Percentiles rank a stretch among this genome's conserved stretches.
These are phyloP conservation scores for Cyanoramphus novaezelandiae DNA, from an alignment of 2,113 vertebrate genomes.

Conservation along the genomic window DNA sequence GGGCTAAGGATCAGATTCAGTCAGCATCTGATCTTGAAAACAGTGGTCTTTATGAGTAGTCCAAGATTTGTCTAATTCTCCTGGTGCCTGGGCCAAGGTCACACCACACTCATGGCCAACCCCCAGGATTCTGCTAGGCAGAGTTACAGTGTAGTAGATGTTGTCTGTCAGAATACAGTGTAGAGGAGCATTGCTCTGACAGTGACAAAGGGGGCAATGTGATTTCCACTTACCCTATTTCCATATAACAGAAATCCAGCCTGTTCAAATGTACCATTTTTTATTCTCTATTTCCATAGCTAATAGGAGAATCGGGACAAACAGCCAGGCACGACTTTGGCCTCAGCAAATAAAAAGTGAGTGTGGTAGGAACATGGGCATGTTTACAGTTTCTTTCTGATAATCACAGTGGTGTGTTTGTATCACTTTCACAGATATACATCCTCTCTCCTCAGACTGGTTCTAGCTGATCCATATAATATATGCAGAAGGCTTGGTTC, in stretches of 20 bases:
- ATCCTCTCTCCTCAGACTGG: neutral
- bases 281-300: neutral
- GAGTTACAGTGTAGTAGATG: neutral
- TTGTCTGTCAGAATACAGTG: neutral
- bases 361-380: neutral
- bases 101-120: fast-evolving
- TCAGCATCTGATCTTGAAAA: neutral
- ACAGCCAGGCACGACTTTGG: neutral
- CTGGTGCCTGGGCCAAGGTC: neutral
- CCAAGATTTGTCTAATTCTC: neutral
- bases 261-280: neutral
- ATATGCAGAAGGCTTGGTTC: slow-evolving; percentile 43
- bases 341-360: neutral
- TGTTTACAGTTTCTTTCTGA: neutral
- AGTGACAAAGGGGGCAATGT: neutral
- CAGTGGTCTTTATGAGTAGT: fast-evolving
- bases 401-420: neutral
- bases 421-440: neutral
- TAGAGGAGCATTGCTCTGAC: neutral
- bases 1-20: neutral
- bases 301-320: neutral
- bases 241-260: neutral
- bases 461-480: slow-evolving; percentile 45
- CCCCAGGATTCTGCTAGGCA: too few relatives aligned
- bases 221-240: neutral